A percentile compares a stretch with the other conserved stretches of the same genome.
These are phyloP conservation scores for Drosophila ohnishii DNA, from an alignment of 1,140 invertebrate genomes.

Conservation along the genomic window DNA sequence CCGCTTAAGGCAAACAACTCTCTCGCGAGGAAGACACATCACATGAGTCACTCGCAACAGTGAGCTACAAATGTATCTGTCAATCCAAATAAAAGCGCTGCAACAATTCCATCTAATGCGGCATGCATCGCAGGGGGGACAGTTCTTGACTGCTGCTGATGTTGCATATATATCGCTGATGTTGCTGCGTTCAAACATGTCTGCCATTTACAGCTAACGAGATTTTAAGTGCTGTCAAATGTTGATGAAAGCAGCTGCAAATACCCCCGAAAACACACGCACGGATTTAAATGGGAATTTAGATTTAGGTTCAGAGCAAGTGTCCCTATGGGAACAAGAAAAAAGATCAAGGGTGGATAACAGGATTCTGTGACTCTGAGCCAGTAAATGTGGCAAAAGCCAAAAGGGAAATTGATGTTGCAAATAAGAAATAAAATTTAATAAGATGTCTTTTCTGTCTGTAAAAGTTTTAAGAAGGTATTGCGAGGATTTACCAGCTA, in stretches of 20 bases:
- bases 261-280: slow-evolving; percentile 9
- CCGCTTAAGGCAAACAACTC: slow-evolving; percentile 12
- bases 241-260: slow-evolving; percentile 29
- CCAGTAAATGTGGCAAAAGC: slow-evolving; percentile 17
- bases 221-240: slow-evolving; percentile 55
- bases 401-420: not conserved
- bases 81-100: slow-evolving; percentile 42
- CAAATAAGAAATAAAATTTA: not conserved
- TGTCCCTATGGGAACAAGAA: not conserved
- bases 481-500: not conserved
- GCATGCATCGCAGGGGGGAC: slow-evolving; percentile 17
- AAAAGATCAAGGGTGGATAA: slow-evolving; percentile 15
- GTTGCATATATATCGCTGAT: slow-evolving; percentile 7
- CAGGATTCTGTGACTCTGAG: slow-evolving; percentile 4
- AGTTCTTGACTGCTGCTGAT: slow-evolving; percentile 17
- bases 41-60: slow-evolving; percentile 24
- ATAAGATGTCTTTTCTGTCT: not conserved
- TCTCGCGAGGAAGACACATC: not conserved
- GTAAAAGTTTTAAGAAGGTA: not conserved
- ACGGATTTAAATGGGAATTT: slow-evolving; percentile 29
- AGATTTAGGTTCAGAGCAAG: slow-evolving; percentile 5
- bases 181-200: slow-evolving; percentile 28
- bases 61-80: slow-evolving; percentile 45
- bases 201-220: slow-evolving; percentile 53
- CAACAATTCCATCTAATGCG: slow-evolving; percentile 47